Evolutionary conservation across 2,888 invertebrate genomes (phyloP).

Genomic region (Pherbina coryleti): DNA sequence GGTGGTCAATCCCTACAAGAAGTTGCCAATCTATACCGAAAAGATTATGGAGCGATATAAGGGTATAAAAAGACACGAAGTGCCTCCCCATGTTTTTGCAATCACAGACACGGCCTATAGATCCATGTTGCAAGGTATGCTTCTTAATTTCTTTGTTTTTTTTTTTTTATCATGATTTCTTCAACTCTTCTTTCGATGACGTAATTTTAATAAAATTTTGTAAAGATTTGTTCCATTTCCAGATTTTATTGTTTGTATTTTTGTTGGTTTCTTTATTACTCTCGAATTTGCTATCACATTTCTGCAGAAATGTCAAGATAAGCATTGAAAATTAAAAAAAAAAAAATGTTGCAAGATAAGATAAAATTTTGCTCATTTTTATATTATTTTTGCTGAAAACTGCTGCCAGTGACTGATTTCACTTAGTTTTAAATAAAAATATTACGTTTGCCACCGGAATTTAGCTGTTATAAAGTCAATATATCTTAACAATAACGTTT

Average conservation of each 20-base stretch:
- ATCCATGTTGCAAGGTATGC: slow-evolving; percentile 97
- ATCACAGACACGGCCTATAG: slow-evolving; percentile 99
- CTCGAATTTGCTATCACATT: not conserved
- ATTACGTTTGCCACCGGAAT: too few relatives aligned
- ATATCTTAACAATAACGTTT: too few relatives aligned
- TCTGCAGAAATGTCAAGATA: not conserved
- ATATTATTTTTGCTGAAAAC: not conserved
- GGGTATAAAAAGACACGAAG: slow-evolving; percentile 98
- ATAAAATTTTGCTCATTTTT: not conserved
- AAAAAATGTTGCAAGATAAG: not conserved
- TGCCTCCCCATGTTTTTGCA: slow-evolving; percentile 99
- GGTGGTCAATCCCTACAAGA: slow-evolving; percentile 99
- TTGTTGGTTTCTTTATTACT: not conserved
- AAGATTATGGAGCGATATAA: slow-evolving; percentile 99
- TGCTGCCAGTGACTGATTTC: too few relatives aligned
- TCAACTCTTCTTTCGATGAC: not conserved
- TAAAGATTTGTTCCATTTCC: not conserved
- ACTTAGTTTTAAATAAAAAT: too few relatives aligned
- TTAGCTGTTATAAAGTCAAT: too few relatives aligned
- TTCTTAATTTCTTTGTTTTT: slow-evolving; percentile 4
- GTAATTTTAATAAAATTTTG: slow-evolving; percentile 24
- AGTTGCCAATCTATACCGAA: slow-evolving; percentile 98
- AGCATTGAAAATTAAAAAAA: not conserved
- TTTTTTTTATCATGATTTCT: not conserved
- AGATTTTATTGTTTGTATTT: not conserved